Evolutionary conservation across 1,140 invertebrate genomes (phyloP), one percentile per base, ranked within the genome.

Genomic region (Diuraphis noxia): DNA sequence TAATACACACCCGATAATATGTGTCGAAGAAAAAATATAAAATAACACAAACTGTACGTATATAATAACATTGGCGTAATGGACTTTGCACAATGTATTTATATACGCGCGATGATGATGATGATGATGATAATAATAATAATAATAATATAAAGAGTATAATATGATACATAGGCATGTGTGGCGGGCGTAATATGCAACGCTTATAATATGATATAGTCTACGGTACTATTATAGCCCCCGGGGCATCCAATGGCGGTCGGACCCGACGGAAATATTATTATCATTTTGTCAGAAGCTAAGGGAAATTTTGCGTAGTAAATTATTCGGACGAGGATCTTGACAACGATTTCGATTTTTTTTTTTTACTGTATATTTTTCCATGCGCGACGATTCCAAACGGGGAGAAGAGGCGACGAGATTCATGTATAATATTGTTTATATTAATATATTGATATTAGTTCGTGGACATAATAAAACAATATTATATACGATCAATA

Each of bases 401-500:
- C 40, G n/a, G 6, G 52, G 13, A 3, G 46, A 88, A 30, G 7
- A 23, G 36, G 41, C 43, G 43, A 30, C 30, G 46, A 56, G 43
- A 25, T 10, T 52, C 13, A 7, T 25, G 38, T 85, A n/a, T n/a
- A 41, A 38, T n/a, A 30, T 19, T 21, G 34, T 30, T 52, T 38
- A 56, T 56, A 21, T 63, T 30, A n/a, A n/a, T n/a, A 63, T 77
- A 77, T 89, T 41, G 56, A 36, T 46, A 77, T 34, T 77, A 38
- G 52, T 9, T 36, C 49, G 46, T 56, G 23, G 86, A 87, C 38
- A 5, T 77, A 89, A 89, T 89, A 77, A 89, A 89, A 89, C 63
- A 89, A 89, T 89, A 89, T 79, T 77, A 38, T 88, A 77, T 46
- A 77, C 88, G 88, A 21, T 88, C 86, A 41, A 56, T 41, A 23